Conservation (phyloP, 2,113 vertebrate species). For the Mionectes macconnelli region DNA sequence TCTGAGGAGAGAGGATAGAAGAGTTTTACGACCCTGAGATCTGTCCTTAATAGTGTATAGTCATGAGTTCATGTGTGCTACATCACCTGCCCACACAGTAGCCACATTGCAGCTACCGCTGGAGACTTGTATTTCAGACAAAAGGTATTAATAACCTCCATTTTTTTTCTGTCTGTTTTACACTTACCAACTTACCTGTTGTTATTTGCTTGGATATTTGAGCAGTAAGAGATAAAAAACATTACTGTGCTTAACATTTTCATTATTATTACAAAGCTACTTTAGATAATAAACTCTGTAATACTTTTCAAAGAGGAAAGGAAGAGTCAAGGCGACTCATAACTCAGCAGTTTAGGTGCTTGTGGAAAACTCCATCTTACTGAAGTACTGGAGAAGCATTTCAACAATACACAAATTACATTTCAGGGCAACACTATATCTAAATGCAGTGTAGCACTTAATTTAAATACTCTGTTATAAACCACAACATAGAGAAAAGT, state of each 20-base stretch:
- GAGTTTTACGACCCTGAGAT: not conserved
- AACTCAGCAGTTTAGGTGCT: not conserved
- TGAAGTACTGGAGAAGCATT: not conserved
- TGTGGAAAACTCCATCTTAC: not conserved
- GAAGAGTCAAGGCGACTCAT: not conserved
- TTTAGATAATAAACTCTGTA: not conserved
- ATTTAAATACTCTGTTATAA: not conserved
- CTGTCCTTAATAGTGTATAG: fast-evolving
- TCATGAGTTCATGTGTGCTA: fast-evolving
- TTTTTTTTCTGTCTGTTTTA: not conserved
- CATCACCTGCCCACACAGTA: fast-evolving
- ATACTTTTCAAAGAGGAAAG: not conserved
- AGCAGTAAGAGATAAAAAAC: not conserved
- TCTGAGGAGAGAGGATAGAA: not conserved
- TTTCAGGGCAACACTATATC: not conserved
- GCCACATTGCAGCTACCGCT: not conserved
- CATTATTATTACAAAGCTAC: not conserved
- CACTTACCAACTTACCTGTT: not conserved
- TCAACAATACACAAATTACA: not conserved
- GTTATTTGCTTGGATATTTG: not conserved
- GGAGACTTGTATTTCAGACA: not conserved
- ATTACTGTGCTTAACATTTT: not conserved
- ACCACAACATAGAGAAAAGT: not conserved
- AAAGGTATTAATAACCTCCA: not conserved
- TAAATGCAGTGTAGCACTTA: not conserved